Base-by-base conservation (phyloP, 2,888 invertebrate genomes). In the Clistopyga incitator region DNA sequence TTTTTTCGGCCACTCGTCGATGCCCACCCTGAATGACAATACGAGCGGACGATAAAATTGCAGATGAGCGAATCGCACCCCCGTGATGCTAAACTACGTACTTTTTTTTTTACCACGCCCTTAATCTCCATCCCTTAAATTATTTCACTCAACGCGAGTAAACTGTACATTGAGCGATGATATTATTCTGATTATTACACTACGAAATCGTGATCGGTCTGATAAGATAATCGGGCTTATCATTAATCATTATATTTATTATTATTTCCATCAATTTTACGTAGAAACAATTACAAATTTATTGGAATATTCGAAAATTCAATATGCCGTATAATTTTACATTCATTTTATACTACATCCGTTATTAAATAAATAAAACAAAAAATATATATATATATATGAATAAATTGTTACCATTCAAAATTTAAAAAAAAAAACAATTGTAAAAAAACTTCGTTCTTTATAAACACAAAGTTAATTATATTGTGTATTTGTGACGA, bases 11-110 rank as follows among this genome's bases (percentile, higher is more conserved):
- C 56, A 15, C 11, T 20, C 59, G 13, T 47, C 23, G 23, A 25
- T 23, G 20, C 56, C 70, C 34, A 64, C 42, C n/a, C 20, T 11
- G 50, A 64, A 59, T 61, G 52, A 52, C 18, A 52, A 72, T 78
- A 78, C 42, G 42, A 72, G 67, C 59, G 18, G 25, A 25, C 59
- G 29, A 56, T 45, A 45, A 65, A 65, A 65, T 1, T 65, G 11
- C 64, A 18, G 13, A 20, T 38, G 38, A 20, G 42, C 29, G 23
- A 47, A 25, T 67, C 47, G 29, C 67, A 47, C 29, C 25, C 42
- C 29, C 6, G 20, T 34, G 25, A 18, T 3, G 29, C 29, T n/a
- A 72, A 72, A 42, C 42, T 61, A 29, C 54, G 23, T 15, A 59
- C 45, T 34, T 42, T 71, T 52, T 42, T 54, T n/a, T 4, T 42